These are phyloP conservation scores for Drosophila repleta DNA, from an alignment of 1,140 invertebrate species.

Conservation along the genomic window DNA sequence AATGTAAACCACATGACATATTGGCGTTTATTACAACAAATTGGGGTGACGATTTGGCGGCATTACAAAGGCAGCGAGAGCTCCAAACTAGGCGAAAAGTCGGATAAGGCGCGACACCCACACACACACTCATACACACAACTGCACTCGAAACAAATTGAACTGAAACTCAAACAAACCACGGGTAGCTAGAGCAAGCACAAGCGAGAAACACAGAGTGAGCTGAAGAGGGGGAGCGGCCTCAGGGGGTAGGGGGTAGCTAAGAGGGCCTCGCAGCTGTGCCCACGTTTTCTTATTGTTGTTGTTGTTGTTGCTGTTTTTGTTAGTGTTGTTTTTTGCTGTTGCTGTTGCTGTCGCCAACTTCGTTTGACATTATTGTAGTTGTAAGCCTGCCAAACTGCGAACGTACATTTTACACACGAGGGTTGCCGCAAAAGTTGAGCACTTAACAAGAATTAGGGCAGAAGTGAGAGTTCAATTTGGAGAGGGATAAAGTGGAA, in stretches of 20 bases:
- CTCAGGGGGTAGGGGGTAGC: background rate
- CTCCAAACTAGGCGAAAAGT: constrained; percentile 54
- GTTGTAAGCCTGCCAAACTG: constrained; percentile 60
- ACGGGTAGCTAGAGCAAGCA: constrained; percentile 17
- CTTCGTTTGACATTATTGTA: constrained; percentile 65
- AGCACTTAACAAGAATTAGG: too few relatives aligned
- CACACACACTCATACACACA: constrained; percentile 15
- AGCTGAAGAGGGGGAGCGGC: background rate
- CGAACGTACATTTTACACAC: constrained; percentile 3
- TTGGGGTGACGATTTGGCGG: constrained; percentile 71
- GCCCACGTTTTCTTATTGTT: constrained; percentile 29
- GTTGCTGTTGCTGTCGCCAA: constrained; percentile 52
- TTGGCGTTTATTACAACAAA: constrained; percentile 82
- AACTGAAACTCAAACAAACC: constrained; percentile 65
- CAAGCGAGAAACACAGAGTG: background rate
- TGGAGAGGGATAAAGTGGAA: too few relatives aligned
- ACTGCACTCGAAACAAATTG: constrained; percentile 45
- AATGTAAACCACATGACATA: constrained; percentile 73
- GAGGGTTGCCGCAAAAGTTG: constrained; percentile 17
- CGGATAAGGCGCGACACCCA: constrained; percentile 53
- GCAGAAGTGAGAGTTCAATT: too few relatives aligned
- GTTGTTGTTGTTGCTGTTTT: constrained; percentile 17
- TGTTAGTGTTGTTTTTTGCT: constrained; percentile 32
- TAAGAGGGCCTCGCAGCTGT: constrained; percentile 5
- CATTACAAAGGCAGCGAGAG: constrained; percentile 41